Percentiles rank a stretch among this genome's conserved stretches.
These are phyloP conservation scores for Eurytoma californica DNA, from an alignment of 2,888 invertebrate species.

Conservation along the genomic window DNA sequence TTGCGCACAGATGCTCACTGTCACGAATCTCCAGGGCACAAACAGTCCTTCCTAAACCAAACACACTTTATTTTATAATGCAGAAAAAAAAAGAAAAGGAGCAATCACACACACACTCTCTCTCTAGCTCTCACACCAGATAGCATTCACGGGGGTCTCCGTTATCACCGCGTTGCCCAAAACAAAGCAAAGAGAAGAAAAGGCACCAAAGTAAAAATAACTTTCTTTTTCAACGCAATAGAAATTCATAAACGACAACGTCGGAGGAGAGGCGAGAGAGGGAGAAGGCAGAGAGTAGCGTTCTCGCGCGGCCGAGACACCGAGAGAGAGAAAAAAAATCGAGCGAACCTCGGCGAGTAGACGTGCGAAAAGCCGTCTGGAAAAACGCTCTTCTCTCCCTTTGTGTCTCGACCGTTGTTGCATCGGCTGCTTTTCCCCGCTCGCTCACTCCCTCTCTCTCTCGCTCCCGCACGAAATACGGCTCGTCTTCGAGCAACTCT, in stretches of 20 bases:
- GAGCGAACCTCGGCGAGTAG: too few species aligned
- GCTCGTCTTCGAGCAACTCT: too few species aligned
- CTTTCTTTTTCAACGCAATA: neutral
- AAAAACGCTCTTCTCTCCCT: constrained; percentile 24
- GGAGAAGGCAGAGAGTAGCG: too few species aligned
- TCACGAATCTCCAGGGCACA: constrained; percentile 48
- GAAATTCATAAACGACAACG: constrained; percentile 18
- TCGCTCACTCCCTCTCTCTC: too few species aligned
- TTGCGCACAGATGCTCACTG: constrained; percentile 45
- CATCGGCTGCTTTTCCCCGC: constrained; percentile 2
- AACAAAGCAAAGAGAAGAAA: constrained; percentile 3
- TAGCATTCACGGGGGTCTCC: too few species aligned
- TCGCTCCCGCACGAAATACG: too few species aligned
- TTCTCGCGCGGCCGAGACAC: too few species aligned
- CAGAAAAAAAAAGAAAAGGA: constrained; percentile 30
- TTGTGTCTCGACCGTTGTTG: constrained; percentile 29
- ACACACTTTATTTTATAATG: constrained; percentile 10
- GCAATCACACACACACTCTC: constrained; percentile 14
- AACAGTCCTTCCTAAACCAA: constrained; percentile 36
- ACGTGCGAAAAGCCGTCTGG: too few species aligned
- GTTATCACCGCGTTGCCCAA: neutral
- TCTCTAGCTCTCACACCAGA: too few species aligned
- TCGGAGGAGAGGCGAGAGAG: too few species aligned
- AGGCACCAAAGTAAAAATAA: neutral
- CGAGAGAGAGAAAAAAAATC: neutral